phyloP scores from a whole-genome alignment of 2,888 invertebrate species.

The Sarcophaga carnaria region DNA sequence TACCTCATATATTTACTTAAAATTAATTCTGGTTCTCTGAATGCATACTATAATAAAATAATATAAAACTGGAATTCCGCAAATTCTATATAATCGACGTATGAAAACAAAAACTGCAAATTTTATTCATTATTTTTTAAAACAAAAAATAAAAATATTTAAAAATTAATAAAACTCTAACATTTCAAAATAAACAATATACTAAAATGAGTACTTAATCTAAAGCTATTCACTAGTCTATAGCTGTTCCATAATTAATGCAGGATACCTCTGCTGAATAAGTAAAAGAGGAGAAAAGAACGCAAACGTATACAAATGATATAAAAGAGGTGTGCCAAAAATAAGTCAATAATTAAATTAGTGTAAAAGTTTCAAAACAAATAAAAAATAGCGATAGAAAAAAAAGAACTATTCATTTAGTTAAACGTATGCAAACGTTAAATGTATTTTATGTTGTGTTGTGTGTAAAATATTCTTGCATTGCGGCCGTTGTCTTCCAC shows the following conservation, averaged over 20 bases:
- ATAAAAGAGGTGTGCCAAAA: conserved; percentile 51
- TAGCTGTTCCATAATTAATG: background rate
- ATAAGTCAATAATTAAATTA: conserved; percentile 68
- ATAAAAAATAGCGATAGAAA: conserved; percentile 15
- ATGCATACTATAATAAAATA: too few relatives aligned
- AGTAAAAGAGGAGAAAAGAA: background rate
- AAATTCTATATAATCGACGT: too few relatives aligned
- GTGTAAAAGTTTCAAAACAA: conserved; percentile 56
- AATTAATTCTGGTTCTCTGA: too few relatives aligned
- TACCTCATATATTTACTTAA: too few relatives aligned
- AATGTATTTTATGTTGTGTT: background rate
- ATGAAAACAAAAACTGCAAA: too few relatives aligned
- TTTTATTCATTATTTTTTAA: too few relatives aligned
- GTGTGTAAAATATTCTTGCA: background rate
- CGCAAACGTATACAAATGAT: background rate
- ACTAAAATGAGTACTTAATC: too few relatives aligned
- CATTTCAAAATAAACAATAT: too few relatives aligned
- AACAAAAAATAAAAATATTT: too few relatives aligned
- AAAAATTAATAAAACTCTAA: too few relatives aligned
- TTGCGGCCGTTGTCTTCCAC: too few relatives aligned
- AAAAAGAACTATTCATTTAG: background rate
- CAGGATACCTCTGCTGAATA: background rate
- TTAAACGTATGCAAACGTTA: background rate
- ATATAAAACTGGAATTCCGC: too few relatives aligned
- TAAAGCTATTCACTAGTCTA: background rate